Conservation (phyloP, 1,140 invertebrate species). For the Paraescarpia echinospica region DNA sequence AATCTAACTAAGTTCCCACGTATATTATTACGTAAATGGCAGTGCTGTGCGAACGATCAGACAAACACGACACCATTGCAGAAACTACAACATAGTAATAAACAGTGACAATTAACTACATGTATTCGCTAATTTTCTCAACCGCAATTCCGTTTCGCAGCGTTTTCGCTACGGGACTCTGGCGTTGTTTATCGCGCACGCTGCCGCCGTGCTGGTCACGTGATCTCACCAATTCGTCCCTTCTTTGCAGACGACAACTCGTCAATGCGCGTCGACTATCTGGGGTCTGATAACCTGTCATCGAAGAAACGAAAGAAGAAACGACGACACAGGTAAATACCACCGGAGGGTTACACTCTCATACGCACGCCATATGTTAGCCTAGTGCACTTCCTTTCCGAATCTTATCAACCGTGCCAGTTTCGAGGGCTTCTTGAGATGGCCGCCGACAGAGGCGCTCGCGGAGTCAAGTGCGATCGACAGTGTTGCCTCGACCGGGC, state of each 20-base stretch:
- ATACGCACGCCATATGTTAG: not conserved
- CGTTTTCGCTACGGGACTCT: not conserved
- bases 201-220: not conserved
- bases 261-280: not conserved
- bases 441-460: not conserved
- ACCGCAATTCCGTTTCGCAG: not conserved
- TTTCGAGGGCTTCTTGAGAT: not conserved
- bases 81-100: not conserved
- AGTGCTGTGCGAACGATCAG: not conserved
- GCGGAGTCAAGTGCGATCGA: not conserved
- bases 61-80: not conserved
- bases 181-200: not conserved
- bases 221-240: not conserved
- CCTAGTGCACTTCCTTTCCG: not conserved
- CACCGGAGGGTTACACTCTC: not conserved
- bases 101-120: not conserved
- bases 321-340: slow-evolving; percentile 7
- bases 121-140: not conserved
- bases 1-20: not conserved
- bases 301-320: slow-evolving; percentile 13
- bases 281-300: not conserved
- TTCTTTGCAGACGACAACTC: not conserved
- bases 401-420: not conserved
- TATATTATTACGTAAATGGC: not conserved
- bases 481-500: not conserved